Conservation (phyloP, 2,888 invertebrate species). For the Drosophila mayaguana region DNA sequence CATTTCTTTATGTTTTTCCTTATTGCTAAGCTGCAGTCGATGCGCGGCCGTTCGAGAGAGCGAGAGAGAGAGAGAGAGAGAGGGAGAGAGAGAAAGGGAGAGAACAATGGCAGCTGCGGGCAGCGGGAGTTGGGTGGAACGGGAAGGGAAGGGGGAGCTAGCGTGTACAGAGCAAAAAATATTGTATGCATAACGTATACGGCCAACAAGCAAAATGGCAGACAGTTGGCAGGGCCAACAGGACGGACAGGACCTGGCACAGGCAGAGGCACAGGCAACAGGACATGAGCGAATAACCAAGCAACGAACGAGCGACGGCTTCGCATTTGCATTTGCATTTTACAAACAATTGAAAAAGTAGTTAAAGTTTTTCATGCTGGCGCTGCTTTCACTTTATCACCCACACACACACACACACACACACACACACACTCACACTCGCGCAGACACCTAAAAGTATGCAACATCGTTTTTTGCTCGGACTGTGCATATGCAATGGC, state of each 20-base stretch:
- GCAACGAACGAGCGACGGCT: constrained; percentile 35
- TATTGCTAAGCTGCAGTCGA: constrained; percentile 58
- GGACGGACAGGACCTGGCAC: constrained; percentile 1
- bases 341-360: constrained; percentile 80
- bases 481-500: constrained; percentile 68
- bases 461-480: constrained; percentile 48
- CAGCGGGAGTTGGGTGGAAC: neutral
- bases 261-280: constrained; percentile 33
- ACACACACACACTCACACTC: constrained; percentile 49
- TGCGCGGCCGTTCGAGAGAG: constrained; percentile 32
- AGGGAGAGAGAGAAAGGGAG: neutral
- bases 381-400: constrained; percentile 71
- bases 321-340: constrained; percentile 74
- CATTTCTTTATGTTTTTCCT: constrained; percentile 70
- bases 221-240: constrained; percentile 50
- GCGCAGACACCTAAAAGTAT: constrained; percentile 40
- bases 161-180: constrained; percentile 35
- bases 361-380: constrained; percentile 74
- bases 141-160: neutral
- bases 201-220: constrained; percentile 56
- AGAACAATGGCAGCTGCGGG: constrained; percentile 15
- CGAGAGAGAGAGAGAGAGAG: too few relatives aligned
- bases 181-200: constrained; percentile 73
- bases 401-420: constrained; percentile 46
- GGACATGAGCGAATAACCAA: constrained; percentile 39